A percentile compares a stretch with the other conserved stretches of the same genome.
Conservation (phyloP, 1,140 invertebrate genomes). For the Drosophila sulfurigaster region DNA sequence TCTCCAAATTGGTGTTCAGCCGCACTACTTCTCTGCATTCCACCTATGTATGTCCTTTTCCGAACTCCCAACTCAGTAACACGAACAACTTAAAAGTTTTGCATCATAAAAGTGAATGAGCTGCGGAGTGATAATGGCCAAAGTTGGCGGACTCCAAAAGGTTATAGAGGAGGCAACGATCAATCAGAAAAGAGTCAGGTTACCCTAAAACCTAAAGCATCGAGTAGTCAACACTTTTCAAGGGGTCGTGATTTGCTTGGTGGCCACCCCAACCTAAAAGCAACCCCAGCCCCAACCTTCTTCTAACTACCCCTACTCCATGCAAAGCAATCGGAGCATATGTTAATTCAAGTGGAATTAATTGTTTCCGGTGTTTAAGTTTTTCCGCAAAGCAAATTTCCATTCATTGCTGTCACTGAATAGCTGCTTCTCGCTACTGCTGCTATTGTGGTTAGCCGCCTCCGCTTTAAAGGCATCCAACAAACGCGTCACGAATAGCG, state of each 20-base stretch:
- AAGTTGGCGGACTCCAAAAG: constrained; percentile 17
- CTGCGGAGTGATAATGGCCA: constrained; percentile 33
- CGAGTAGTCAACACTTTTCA: constrained; percentile 68
- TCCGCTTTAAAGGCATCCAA: constrained; percentile 27
- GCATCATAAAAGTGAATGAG: constrained; percentile 67
- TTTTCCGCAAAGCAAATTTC: constrained; percentile 81
- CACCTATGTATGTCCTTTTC: background rate
- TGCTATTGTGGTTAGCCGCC: constrained; percentile 46
- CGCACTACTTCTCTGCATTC: background rate
- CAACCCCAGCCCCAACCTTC: background rate
- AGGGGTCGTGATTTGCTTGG: constrained; percentile 44
- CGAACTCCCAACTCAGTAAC: background rate
- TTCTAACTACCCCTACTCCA: background rate
- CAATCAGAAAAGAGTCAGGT: constrained; percentile 55
- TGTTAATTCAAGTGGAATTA: constrained; percentile 85
- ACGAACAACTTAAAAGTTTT: constrained; percentile 58
- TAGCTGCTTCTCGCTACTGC: constrained; percentile 42
- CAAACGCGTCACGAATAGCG: constrained; percentile 35
- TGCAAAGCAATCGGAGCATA: constrained; percentile 68
- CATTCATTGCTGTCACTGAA: constrained; percentile 67
- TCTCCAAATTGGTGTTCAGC: constrained; percentile 58
- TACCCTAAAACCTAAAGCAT: constrained; percentile 15
- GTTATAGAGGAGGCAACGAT: constrained; percentile 49
- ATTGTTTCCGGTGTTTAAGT: constrained; percentile 85
- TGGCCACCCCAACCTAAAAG: constrained; percentile 4